These are phyloP conservation scores for Seriola aureovittata DNA, from an alignment of 2,113 vertebrate species.

Conservation along the genomic window DNA sequence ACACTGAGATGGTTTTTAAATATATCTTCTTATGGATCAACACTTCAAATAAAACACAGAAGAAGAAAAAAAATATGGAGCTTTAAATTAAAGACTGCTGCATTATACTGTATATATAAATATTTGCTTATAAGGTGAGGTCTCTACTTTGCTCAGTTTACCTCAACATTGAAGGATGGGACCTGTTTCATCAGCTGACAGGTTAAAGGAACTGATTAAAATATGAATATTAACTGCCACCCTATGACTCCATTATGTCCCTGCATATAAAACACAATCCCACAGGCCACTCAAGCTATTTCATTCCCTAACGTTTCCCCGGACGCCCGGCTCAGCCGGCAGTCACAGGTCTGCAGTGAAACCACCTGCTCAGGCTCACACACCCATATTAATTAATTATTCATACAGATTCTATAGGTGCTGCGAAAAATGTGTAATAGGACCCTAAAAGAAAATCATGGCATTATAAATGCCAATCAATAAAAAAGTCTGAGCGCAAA, in stretches of 20 bases:
- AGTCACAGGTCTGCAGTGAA: conserved; percentile 33
- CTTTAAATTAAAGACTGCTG: not conserved
- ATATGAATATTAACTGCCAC: not conserved
- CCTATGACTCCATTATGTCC: not conserved
- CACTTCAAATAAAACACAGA: too few relatives aligned
- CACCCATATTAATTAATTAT: conserved; percentile 15
- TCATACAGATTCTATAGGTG: not conserved
- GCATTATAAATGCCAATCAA: not conserved
- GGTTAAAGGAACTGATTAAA: not conserved
- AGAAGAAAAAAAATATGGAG: too few relatives aligned
- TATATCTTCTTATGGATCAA: too few relatives aligned
- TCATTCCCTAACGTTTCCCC: conserved; percentile 48
- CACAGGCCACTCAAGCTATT: conserved; percentile 18
- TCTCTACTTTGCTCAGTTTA: not conserved
- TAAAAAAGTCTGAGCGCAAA: not conserved
- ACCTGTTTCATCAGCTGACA: not conserved
- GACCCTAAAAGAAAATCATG: not conserved
- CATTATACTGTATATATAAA: not conserved
- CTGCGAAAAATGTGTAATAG: not conserved
- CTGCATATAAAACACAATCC: conserved; percentile 22
- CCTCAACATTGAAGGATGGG: not conserved
- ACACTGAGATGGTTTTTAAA: too few relatives aligned
- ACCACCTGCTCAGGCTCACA: conserved; percentile 18
- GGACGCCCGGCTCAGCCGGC: not conserved
- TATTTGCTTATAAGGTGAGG: not conserved